Base-by-base conservation (phyloP, 2,888 invertebrate genomes). In the Buathra laborator region DNA sequence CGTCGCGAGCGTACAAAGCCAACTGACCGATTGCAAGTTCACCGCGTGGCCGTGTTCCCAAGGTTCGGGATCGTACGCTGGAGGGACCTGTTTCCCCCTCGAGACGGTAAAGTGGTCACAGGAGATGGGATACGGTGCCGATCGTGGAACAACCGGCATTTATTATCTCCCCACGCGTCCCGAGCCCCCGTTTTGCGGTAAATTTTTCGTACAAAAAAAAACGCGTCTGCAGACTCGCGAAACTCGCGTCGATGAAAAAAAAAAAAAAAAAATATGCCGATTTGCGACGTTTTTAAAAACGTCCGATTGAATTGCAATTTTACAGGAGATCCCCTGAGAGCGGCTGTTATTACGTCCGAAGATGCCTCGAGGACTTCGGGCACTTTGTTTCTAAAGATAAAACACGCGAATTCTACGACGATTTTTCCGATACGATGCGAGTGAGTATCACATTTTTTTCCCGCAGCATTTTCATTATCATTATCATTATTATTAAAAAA, bases 111-210 rank as follows among this genome's bases (percentile, higher is more conserved):
- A 90, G 24, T 91, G 92, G 86, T 87, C 88, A 3, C 94, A 92
- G 71, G 93, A 93, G 88, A 92, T 93, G 91, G 93, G 93, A 59
- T 93, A 92, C 70, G 88, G 87, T 1, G 92, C 93, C 16, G 87
- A 92, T 84, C 91, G 82, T 4, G 92, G 93, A 51, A 90, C 93
- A 6, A 91, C 94, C 77, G 96, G 95, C 48, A 94, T 95, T 59
- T 94, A 95, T 92, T 96, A 95, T 90, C 93, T 96, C 53, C 92
- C 94, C 1, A 96, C 96, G 0, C 93, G 94, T 88, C 94, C 93
- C 48, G 89, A 94, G 62, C 87, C 92, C 70, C 95, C 95, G 12
- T 95, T 93, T 91, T 96, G 96, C 91, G 96, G 96, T 95, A 94
- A 90, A 91, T 85, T 16, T 67, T 32, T 43, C 32, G 66, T 51